Conservation (phyloP, 2,888 invertebrate genomes). For the Capitulum mitella region DNA sequence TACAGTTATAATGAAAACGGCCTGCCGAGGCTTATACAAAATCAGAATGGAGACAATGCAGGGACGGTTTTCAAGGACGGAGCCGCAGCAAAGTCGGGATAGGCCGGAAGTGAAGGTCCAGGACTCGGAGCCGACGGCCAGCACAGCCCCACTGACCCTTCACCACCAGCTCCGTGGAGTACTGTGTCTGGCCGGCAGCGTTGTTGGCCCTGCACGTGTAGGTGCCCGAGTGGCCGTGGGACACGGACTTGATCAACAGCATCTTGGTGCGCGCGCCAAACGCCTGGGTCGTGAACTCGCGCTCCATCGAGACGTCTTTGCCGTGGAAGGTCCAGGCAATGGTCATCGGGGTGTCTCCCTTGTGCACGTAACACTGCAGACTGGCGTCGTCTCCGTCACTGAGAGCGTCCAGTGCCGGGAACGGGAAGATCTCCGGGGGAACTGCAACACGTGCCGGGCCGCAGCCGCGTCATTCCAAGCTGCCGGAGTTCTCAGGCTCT, state of each 20-base stretch:
- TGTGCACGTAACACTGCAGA: conserved; percentile 39
- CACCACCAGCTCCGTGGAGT: conserved; percentile 45
- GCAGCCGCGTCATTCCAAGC: too few species aligned
- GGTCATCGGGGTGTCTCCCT: conserved; percentile 44
- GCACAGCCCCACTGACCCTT: conserved; percentile 45
- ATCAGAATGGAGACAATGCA: too few species aligned
- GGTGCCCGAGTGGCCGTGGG: conserved; percentile 47
- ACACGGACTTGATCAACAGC: conserved; percentile 34
- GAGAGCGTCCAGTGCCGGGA: conserved; percentile 59
- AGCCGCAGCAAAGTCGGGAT: too few species aligned
- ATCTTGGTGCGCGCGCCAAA: conserved; percentile 36
- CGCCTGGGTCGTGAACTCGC: conserved; percentile 33
- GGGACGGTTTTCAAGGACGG: too few species aligned
- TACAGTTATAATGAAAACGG: too few species aligned
- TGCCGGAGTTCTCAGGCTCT: too few species aligned
- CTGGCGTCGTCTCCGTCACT: conserved; percentile 63
- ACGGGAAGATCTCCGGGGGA: conserved; percentile 61
- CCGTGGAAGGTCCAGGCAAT: conserved; percentile 43
- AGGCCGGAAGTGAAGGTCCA: too few species aligned
- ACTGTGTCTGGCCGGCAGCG: conserved; percentile 43
- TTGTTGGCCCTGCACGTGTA: conserved; percentile 52
- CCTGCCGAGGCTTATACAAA: too few species aligned
- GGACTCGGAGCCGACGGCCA: too few species aligned
- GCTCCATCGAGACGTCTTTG: conserved; percentile 36
- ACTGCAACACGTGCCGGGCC: conserved; percentile 38